These are phyloP conservation scores for Ceratina australensis DNA, from an alignment of 1,140 invertebrate genomes.

Conservation along the genomic window DNA sequence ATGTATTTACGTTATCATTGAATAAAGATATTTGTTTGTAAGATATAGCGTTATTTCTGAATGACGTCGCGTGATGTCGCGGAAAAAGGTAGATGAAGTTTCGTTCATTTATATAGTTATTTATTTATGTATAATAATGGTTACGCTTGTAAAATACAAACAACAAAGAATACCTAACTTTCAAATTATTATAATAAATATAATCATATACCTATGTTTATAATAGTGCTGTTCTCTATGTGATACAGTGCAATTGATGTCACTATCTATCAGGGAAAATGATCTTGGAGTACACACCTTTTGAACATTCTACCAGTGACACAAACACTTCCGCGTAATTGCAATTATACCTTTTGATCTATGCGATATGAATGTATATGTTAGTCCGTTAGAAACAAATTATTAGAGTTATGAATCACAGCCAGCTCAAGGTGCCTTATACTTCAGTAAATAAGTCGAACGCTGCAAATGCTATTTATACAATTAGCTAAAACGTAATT, in stretches of 20 bases:
- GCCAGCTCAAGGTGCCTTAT: slow-evolving; percentile 56
- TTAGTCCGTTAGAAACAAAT: slow-evolving; percentile 57
- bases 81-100: slow-evolving; percentile 47
- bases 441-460: slow-evolving; percentile 48
- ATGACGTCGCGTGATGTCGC: background rate
- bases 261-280: slow-evolving; percentile 72
- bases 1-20: slow-evolving; percentile 80
- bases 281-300: slow-evolving; percentile 68
- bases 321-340: slow-evolving; percentile 16
- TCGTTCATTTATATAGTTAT: slow-evolving; percentile 72
- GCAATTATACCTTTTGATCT: slow-evolving; percentile 49
- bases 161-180: slow-evolving; percentile 79
- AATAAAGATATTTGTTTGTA: slow-evolving; percentile 30
- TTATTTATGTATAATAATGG: slow-evolving; percentile 79
- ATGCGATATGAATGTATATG: slow-evolving; percentile 45
- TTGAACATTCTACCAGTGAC: slow-evolving; percentile 41
- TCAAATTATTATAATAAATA: slow-evolving; percentile 80
- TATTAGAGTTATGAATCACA: slow-evolving; percentile 56
- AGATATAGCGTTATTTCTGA: background rate
- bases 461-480: slow-evolving; percentile 35
- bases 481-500: slow-evolving; percentile 40
- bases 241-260: slow-evolving; percentile 76
- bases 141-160: slow-evolving; percentile 80
- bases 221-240: slow-evolving; percentile 76
- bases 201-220: slow-evolving; percentile 79